phyloP scores from a whole-genome alignment of 2,888 invertebrate species.

The Oxystoma pomonae region DNA sequence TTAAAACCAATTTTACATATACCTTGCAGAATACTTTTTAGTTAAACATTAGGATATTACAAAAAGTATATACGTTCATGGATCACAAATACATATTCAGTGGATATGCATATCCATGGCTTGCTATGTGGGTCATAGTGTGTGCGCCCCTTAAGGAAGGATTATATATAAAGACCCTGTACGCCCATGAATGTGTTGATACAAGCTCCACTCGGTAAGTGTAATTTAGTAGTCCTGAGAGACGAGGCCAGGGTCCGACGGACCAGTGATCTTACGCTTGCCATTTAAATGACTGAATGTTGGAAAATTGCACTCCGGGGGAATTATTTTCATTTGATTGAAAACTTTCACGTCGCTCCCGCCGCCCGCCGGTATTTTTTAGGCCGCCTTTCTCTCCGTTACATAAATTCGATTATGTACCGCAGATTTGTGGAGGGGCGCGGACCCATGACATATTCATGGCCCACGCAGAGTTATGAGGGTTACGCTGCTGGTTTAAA shows the following conservation, averaged over 20 bases:
- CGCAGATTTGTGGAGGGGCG: slow-evolving; percentile 48
- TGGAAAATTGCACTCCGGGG: slow-evolving; percentile 67
- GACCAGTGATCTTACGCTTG: slow-evolving; percentile 41
- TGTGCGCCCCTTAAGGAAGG: too few relatives aligned
- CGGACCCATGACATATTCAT: slow-evolving; percentile 24
- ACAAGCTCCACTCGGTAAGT: slow-evolving; percentile 48
- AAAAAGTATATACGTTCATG: too few relatives aligned
- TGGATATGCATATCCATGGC: too few relatives aligned
- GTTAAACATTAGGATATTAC: too few relatives aligned
- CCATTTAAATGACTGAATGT: slow-evolving; percentile 52
- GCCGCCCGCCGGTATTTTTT: slow-evolving; percentile 40
- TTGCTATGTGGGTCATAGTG: too few relatives aligned
- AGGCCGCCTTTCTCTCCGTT: slow-evolving; percentile 40
- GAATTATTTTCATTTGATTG: slow-evolving; percentile 71
- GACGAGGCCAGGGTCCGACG: slow-evolving; percentile 36
- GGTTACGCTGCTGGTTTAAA: slow-evolving; percentile 42
- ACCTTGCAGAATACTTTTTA: too few relatives aligned
- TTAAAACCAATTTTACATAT: too few relatives aligned
- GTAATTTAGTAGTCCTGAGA: slow-evolving; percentile 49
- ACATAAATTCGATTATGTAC: slow-evolving; percentile 50
- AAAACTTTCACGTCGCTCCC: slow-evolving; percentile 47
- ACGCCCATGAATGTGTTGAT: slow-evolving; percentile 48
- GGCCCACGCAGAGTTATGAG: slow-evolving; percentile 43
- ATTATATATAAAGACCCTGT: too few relatives aligned
- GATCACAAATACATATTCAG: too few relatives aligned